A percentile compares a stretch with the other conserved stretches of the same genome.
Evolutionary conservation across 2,888 invertebrate genomes (phyloP).

Genomic region (Esperia sulphurella): DNA sequence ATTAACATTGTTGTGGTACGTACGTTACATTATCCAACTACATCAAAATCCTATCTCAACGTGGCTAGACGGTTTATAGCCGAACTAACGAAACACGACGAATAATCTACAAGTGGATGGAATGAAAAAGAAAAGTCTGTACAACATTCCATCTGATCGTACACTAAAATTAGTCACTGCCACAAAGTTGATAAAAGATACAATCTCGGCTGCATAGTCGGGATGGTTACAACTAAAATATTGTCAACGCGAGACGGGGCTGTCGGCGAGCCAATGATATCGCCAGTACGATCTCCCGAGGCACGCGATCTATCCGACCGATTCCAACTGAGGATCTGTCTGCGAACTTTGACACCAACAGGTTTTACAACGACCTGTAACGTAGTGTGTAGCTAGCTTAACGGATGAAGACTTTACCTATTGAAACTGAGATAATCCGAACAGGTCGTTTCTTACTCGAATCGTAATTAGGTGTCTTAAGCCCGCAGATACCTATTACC

Average conservation of each 20-base stretch:
- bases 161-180: conserved; percentile 50
- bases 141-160: conserved; percentile 34
- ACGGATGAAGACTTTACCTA: not conserved
- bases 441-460: conserved; percentile 28
- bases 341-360: conserved; percentile 1
- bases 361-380: not conserved
- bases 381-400: too few relatives aligned
- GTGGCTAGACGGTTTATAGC: not conserved
- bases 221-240: conserved; percentile 49
- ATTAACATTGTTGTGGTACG: conserved; percentile 2
- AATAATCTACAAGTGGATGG: conserved; percentile 7
- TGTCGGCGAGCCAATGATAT: conserved; percentile 36
- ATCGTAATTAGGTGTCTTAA: conserved; percentile 58
- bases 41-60: conserved; percentile 2
- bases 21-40: not conserved
- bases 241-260: conserved; percentile 36
- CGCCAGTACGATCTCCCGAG: conserved; percentile 31
- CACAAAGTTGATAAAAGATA: conserved; percentile 45
- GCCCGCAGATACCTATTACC: conserved; percentile 53
- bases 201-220: conserved; percentile 38
- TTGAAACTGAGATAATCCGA: conserved; percentile 1
- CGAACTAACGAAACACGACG: conserved; percentile 6
- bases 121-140: conserved; percentile 21
- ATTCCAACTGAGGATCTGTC: conserved; percentile 13
- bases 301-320: conserved; percentile 34